A percentile compares a stretch with the other conserved stretches of the same genome.
phyloP scores from a whole-genome alignment of 2,113 vertebrate genomes.

The Opisthocomus hoazin region DNA sequence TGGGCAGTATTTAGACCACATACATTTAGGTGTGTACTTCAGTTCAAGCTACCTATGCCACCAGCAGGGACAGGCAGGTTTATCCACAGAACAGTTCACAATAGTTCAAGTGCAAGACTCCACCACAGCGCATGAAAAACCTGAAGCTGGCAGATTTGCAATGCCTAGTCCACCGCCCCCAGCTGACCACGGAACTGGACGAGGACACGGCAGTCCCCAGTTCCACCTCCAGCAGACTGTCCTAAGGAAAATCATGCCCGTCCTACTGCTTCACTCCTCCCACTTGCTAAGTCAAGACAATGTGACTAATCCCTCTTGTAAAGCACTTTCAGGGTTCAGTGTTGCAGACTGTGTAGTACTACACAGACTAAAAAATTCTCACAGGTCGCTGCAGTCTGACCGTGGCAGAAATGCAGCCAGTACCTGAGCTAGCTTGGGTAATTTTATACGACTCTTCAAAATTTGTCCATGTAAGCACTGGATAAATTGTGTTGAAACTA shows the following conservation, averaged over 20 bases:
- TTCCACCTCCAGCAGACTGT: neutral
- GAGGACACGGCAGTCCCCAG: neutral
- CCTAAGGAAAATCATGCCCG: neutral
- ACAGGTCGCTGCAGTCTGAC: fast-evolving
- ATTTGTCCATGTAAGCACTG: neutral
- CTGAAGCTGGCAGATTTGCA: neutral
- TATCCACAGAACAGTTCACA: neutral
- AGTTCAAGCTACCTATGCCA: neutral
- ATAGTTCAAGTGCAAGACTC: neutral
- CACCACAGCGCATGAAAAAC: neutral
- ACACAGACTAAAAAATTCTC: neutral
- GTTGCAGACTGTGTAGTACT: neutral
- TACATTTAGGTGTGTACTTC: neutral
- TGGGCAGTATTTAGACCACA: neutral
- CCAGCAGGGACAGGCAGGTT: neutral
- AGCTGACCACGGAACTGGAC: neutral
- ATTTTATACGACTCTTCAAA: neutral
- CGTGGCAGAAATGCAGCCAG: neutral
- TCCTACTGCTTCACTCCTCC: fast-evolving
- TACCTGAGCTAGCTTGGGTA: neutral
- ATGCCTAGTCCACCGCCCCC: fast-evolving
- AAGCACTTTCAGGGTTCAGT: neutral
- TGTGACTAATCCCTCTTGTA: neutral
- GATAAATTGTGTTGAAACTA: neutral
- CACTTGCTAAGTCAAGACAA: neutral